phyloP scores from a whole-genome alignment of 2,888 invertebrate species.

The Drosophila multiciliata region DNA sequence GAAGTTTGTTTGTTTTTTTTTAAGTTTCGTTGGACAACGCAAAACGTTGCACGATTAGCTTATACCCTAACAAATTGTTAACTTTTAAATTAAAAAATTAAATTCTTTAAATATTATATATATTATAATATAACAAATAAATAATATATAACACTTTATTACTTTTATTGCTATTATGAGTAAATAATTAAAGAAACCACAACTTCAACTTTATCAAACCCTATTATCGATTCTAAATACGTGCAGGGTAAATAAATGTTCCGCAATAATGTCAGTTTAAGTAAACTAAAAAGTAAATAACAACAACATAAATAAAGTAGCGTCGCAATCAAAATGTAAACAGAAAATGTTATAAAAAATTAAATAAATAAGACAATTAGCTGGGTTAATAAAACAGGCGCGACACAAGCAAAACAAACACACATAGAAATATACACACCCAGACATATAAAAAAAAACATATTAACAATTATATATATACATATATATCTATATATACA shows the following conservation, averaged over 20 bases:
- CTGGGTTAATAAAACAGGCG: conserved; percentile 47
- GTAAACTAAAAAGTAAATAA: conserved; percentile 1
- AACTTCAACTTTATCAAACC: neutral
- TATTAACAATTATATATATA: neutral
- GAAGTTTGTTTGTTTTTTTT: conserved; percentile 31
- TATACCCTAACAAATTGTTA: neutral
- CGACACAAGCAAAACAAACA: conserved; percentile 35
- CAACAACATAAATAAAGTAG: conserved; percentile 8
- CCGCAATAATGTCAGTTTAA: neutral
- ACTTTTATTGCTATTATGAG: neutral
- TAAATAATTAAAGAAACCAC: neutral
- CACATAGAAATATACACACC: conserved; percentile 20
- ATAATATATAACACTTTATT: too few relatives aligned
- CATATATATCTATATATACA: conserved; percentile 17
- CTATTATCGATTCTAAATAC: neutral
- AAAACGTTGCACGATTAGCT: neutral
- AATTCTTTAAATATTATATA: neutral
- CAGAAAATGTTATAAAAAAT: conserved; percentile 61
- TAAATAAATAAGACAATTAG: conserved; percentile 68
- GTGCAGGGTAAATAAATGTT: neutral
- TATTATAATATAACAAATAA: neutral
- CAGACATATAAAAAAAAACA: conserved; percentile 14
- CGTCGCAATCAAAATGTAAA: conserved; percentile 71
- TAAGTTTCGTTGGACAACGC: conserved; percentile 40
- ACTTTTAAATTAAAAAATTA: neutral